Evolutionary conservation across 92 coral and sea anemone genomes (phyloP), one percentile per base, ranked within the genome.

Genomic region (Anthopleura xanthogrammica): DNA sequence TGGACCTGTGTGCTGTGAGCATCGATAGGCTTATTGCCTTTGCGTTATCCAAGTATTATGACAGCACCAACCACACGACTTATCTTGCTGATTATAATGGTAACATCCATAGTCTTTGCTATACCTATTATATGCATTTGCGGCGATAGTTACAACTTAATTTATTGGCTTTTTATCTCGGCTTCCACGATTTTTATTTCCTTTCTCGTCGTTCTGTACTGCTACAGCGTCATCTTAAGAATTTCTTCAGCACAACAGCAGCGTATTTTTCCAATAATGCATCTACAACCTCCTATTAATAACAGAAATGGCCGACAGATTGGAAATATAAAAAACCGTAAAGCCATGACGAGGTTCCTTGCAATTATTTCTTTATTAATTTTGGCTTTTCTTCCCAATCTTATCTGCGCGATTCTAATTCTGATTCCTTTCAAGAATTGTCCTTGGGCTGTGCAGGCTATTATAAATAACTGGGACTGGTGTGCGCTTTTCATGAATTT

Each of bases 1-100:
- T 81, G 55, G 48, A 70, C 66, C 10, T 81, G 20, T 43, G 10
- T 9, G 84, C 52, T 1, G 56, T 81, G 3, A 81, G 84, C 65
- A 48, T 81, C 41, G 84, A 81, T 68, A 66, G 84, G 16, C 75
- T 81, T 68, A 5, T 81, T 43, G 84, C 58, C 79, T 43, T 75
- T 75, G 20, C 54, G 82, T n/a, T 79, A 60, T 60, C 72, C 42
- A 3, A 58, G 72, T 23, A 79, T 40, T 36, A 56, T 56, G 52
- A 54, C 52, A 17, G 19, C 48, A 14, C 1, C 39, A 79, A 65
- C 43, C 48, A 60, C 64, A 24, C 16, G 62, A 54, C 17, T 50
- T 7, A 8, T 3, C 24, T 57, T 79, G 41, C 41, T 57, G 60
- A 20, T 19, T 60, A 20, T 60, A 2, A 41, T 48, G 72, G 7